phyloP scores from a whole-genome alignment of 1,140 invertebrate species.

The Pristionchus pacificus region DNA sequence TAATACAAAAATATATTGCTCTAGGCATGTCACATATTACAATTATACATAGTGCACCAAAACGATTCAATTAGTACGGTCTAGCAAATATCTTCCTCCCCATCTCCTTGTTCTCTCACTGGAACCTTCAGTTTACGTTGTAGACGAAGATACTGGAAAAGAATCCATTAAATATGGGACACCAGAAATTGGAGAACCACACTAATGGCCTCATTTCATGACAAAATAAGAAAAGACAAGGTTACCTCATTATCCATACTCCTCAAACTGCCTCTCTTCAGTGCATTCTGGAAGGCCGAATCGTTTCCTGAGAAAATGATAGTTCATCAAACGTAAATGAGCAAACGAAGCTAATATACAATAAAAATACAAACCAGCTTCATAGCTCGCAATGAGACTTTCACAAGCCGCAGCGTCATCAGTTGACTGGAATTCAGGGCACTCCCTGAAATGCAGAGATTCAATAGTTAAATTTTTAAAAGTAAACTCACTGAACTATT shows the following conservation, averaged over 20 bases:
- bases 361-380: neutral
- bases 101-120: neutral
- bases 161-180: neutral
- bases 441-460: conserved; percentile 14
- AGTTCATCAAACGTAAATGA: neutral
- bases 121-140: conserved; percentile 28
- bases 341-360: neutral
- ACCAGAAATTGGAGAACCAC: neutral
- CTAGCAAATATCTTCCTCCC: conserved; percentile 1
- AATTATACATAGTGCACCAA: too few relatives aligned
- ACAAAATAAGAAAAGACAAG: conserved; percentile 7
- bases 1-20: too few relatives aligned
- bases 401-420: conserved; percentile 24
- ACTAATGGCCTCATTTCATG: neutral
- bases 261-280: conserved; percentile 25
- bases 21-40: too few relatives aligned
- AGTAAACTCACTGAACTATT: conserved; percentile 12
- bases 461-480: neutral
- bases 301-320: conserved; percentile 27
- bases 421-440: conserved; percentile 15
- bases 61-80: neutral
- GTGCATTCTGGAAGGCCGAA: conserved; percentile 28
- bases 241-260: conserved; percentile 39
- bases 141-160: conserved; percentile 33
- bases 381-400: conserved; percentile 16